Evolutionary conservation across 2,797 vertebrate species (phyloP).

Genomic region (Sebastes vulpes): DNA sequence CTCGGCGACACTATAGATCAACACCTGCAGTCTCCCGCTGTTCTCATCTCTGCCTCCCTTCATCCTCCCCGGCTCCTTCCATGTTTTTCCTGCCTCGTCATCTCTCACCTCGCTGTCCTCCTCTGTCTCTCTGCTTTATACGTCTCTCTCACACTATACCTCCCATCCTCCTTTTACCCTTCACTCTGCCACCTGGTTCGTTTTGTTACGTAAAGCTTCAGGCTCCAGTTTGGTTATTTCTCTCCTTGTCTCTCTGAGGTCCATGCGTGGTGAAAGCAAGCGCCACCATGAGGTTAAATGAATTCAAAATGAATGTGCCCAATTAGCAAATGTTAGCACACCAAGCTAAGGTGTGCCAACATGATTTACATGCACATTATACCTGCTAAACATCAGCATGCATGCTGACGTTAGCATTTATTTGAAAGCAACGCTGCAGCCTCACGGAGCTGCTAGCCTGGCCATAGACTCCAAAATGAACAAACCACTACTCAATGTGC

Average conservation of each 20-base stretch:
- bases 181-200: background rate
- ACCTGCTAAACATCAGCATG: background rate
- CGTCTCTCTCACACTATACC: background rate
- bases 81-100: conserved; percentile 5
- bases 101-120: background rate
- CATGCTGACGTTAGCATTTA: background rate
- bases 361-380: background rate
- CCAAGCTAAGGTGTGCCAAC: background rate
- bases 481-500: background rate
- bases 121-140: background rate
- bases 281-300: background rate
- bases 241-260: background rate
- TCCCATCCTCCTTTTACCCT: background rate
- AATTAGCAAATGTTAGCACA: too few species aligned
- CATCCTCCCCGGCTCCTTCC: background rate
- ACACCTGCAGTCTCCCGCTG: conserved; percentile 1
- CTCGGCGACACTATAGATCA: conserved; percentile 5
- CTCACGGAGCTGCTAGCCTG: background rate
- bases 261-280: background rate
- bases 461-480: background rate
- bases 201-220: background rate
- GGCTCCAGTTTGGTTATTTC: background rate
- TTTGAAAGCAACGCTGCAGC: background rate
- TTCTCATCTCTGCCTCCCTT: background rate
- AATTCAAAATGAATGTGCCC: background rate